Conservation (phyloP, 2,888 invertebrate genomes). For the Aporophyla lueneburgensis region DNA sequence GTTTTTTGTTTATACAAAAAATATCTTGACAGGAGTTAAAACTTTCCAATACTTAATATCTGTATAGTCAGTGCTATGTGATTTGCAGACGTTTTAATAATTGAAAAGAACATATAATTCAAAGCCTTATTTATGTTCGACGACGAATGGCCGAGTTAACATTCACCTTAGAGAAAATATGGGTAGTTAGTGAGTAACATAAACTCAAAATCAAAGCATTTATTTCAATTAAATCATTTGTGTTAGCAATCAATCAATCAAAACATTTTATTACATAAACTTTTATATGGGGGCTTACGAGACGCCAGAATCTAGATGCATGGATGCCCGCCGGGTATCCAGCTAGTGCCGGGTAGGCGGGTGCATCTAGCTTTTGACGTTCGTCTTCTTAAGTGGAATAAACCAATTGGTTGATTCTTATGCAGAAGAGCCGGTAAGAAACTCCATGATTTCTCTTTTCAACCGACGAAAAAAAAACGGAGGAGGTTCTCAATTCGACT, state of each 20-base stretch:
- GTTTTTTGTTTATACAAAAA: background rate
- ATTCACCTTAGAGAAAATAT: background rate
- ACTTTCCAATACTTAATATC: background rate
- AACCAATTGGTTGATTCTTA: no score
- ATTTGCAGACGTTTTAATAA: background rate
- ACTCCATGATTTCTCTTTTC: background rate
- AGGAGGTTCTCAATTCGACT: no score
- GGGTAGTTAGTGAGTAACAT: background rate
- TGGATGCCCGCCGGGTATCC: no score
- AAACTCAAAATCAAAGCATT: background rate
- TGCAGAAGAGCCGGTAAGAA: background rate
- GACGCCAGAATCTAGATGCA: no score
- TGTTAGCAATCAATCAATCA: no score
- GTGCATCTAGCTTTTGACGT: no score
- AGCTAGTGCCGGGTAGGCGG: no score
- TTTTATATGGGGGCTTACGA: no score
- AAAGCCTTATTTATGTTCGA: background rate
- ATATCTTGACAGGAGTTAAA: background rate
- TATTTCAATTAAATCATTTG: background rate
- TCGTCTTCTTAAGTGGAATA: no score
- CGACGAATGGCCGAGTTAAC: background rate
- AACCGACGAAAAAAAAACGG: background rate
- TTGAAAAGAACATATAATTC: background rate
- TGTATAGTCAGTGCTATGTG: background rate
- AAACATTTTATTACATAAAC: no score